Conservation (phyloP, 1,140 invertebrate genomes). For the Lamellibrachia luymesi region DNA sequence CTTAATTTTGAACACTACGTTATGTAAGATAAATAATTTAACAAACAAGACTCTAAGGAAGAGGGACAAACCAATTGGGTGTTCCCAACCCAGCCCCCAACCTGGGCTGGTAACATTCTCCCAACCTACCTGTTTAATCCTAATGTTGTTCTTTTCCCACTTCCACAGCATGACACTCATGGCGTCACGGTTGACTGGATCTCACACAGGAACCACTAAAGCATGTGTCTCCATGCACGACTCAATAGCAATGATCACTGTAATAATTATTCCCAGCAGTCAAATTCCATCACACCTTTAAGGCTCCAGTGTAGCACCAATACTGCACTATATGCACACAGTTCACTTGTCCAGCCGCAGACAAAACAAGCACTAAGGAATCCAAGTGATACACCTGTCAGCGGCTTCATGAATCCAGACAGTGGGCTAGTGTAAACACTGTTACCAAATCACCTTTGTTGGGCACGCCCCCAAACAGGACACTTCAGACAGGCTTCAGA, state of each 20-base stretch:
- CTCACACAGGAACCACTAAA: neutral
- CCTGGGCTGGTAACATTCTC: neutral
- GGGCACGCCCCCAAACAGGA: neutral
- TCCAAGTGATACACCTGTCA: neutral
- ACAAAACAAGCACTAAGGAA: neutral
- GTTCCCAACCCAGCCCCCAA: neutral
- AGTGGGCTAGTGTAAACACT: neutral
- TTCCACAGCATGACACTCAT: constrained; percentile 16
- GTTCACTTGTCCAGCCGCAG: neutral
- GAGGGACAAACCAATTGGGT: neutral
- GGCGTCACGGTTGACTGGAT: neutral
- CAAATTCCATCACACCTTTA: neutral
- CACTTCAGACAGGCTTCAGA: neutral
- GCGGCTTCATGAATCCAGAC: neutral
- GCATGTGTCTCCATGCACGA: neutral
- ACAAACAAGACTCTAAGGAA: neutral
- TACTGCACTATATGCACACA: neutral
- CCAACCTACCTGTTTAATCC: constrained; percentile 10
- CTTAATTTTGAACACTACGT: too few relatives aligned
- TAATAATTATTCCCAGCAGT: too few relatives aligned
- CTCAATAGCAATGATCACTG: neutral
- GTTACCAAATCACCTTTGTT: neutral
- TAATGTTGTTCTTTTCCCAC: neutral
- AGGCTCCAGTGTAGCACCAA: neutral
- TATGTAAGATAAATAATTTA: too few relatives aligned